Evolutionary conservation across 2,888 invertebrate species (phyloP).

Genomic region (Cepaea hortensis): DNA sequence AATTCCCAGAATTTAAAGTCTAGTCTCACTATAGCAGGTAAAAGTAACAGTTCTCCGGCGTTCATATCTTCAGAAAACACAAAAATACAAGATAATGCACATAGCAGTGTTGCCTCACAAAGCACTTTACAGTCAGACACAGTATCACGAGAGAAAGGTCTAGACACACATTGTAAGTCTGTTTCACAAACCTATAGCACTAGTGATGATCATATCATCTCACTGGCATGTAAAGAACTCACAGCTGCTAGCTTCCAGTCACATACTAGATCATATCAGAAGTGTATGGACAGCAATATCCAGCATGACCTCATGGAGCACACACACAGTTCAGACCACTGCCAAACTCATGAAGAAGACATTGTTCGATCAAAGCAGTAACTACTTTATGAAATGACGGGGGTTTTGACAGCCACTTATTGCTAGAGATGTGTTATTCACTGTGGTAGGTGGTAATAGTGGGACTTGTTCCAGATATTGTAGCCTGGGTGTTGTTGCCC

Average conservation of each 20-base stretch:
- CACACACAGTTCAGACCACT: neutral
- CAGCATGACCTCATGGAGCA: neutral
- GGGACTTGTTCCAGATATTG: too few species aligned
- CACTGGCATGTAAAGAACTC: neutral
- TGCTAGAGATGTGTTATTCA: neutral
- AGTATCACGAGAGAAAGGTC: neutral
- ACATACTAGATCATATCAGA: neutral
- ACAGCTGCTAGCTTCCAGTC: neutral
- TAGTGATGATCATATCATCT: neutral
- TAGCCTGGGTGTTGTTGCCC: too few species aligned
- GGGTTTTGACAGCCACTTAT: neutral
- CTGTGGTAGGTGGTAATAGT: too few species aligned
- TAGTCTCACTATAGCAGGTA: neutral
- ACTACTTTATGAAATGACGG: neutral
- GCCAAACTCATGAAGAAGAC: neutral
- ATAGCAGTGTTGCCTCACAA: neutral
- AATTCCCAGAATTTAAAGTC: neutral
- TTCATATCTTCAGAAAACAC: neutral
- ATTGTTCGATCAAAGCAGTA: constrained; percentile 12
- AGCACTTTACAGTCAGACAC: neutral
- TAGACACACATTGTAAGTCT: neutral
- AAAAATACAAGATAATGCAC: neutral
- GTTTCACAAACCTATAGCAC: neutral
- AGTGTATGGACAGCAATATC: constrained; percentile 1
- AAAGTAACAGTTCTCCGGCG: neutral